A percentile compares a stretch with the other conserved stretches of the same genome.
phyloP scores from a whole-genome alignment of 2,888 invertebrate genomes.

The Agrochola lychnidis region DNA sequence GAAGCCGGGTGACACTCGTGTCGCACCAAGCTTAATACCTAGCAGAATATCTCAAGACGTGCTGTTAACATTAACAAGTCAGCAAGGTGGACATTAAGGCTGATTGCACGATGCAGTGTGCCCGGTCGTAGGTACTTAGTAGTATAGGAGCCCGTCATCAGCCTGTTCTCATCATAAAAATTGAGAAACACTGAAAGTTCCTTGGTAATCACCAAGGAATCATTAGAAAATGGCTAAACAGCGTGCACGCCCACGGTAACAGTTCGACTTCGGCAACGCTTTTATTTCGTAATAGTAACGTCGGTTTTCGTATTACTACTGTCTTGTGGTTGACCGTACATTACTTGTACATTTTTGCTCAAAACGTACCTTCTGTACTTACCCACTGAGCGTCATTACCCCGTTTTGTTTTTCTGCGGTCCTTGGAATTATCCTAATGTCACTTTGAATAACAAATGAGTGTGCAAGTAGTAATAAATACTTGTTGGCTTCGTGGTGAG shows the following conservation, averaged over 20 bases:
- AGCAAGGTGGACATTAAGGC: neutral
- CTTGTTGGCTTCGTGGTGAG: slow-evolving; percentile 28
- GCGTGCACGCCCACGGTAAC: neutral
- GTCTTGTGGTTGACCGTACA: neutral
- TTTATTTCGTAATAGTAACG: neutral
- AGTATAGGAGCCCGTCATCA: too few relatives aligned
- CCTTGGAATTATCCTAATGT: slow-evolving; percentile 56
- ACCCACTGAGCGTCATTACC: neutral
- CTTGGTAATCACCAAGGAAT: neutral
- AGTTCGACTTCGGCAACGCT: neutral
- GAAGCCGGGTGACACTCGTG: neutral
- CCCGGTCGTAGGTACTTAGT: neutral
- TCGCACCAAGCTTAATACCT: neutral
- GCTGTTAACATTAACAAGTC: neutral
- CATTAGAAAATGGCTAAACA: neutral
- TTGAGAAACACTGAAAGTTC: neutral
- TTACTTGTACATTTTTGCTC: neutral
- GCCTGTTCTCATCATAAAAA: neutral
- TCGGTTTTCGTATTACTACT: neutral
- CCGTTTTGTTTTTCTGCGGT: slow-evolving; percentile 51
- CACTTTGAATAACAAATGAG: slow-evolving; percentile 67
- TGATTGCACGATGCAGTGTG: neutral
- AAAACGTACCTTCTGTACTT: slow-evolving; percentile 26
- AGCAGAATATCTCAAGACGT: neutral
- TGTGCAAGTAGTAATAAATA: slow-evolving; percentile 60